Evolutionary conservation across 2,888 invertebrate genomes (phyloP).

Genomic region (Ochropleura plecta): DNA sequence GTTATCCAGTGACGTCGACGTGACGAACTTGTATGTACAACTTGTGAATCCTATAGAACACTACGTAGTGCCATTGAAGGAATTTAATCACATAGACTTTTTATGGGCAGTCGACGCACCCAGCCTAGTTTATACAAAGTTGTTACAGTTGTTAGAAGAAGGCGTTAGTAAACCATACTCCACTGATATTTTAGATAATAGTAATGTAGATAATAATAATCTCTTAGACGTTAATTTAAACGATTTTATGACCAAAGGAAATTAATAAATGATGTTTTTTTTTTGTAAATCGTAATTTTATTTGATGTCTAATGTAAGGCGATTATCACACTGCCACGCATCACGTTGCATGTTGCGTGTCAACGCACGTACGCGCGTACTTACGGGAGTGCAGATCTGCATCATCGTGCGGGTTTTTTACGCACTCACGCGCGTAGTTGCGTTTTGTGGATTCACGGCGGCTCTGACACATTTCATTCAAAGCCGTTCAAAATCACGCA

Average conservation of each 20-base stretch:
- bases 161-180: constrained; percentile 67
- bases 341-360: no score
- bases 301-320: not conserved
- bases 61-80: constrained; percentile 91
- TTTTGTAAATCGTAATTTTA: constrained; percentile 8
- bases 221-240: constrained; percentile 18
- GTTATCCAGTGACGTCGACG: constrained; percentile 92
- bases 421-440: no score
- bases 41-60: constrained; percentile 90
- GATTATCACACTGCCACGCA: no score
- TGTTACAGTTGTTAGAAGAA: constrained; percentile 86
- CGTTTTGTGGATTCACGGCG: no score
- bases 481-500: no score
- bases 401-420: no score
- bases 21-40: constrained; percentile 88
- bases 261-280: constrained; percentile 11
- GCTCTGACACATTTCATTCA: no score
- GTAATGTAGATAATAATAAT: constrained; percentile 30
- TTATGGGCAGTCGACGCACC: constrained; percentile 92
- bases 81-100: constrained; percentile 94
- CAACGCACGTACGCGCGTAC: no score
- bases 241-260: constrained; percentile 10
- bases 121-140: constrained; percentile 89
- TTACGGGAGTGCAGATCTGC: no score
- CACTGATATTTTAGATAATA: constrained; percentile 33